Base-by-base conservation (phyloP, 1,140 invertebrate species). In the Cardiocondyla obscurior region DNA sequence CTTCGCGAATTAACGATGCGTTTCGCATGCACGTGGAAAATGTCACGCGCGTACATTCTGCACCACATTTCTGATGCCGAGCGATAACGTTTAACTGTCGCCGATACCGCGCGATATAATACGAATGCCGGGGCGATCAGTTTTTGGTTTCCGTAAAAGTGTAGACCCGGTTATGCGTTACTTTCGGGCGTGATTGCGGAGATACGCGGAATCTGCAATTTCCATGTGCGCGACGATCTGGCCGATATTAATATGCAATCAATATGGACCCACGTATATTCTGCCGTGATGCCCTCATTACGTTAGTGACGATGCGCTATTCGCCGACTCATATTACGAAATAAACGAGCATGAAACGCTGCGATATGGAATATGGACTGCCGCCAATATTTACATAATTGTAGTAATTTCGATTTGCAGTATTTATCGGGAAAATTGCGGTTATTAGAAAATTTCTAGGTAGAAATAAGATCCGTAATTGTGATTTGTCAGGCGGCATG, bases 311-410 rank as follows among this genome's bases (percentile, higher is more conserved):
- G 86, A 85, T 70, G 62, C 57, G 81, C 62, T 89, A 85, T 90
- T 87, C 86, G 88, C 85, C 73, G 70, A 89, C 53, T 85, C 65
- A 69, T 77, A 87, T 90, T 86, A 76, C 86, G 88, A 69, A 83
- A 86, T 85, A 89, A 90, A 90, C 81, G 86, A 81, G 60, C 79
- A 65, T 69, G 81, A 69, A 62, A 79, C 73, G 67, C 57, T 58
- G 30, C 44, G 46, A 69, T 51, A 77, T 49, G 46, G 60, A 77
- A 77, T 77, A 77, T 57, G 53, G 14, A 49, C 44, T 7, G 10
- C 46, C 46, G 42, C 19, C 36, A 51, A 79, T 79, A 79, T 79
- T 79, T 79, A 69, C 74, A 79, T 79, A 79, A 79, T 79, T 69
- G 25, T 53, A 79, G 62, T 42, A 69, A 79, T 67, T 53, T 53